These are phyloP conservation scores for Colletes collaris DNA, from an alignment of 2,888 invertebrate species.

Conservation along the genomic window DNA sequence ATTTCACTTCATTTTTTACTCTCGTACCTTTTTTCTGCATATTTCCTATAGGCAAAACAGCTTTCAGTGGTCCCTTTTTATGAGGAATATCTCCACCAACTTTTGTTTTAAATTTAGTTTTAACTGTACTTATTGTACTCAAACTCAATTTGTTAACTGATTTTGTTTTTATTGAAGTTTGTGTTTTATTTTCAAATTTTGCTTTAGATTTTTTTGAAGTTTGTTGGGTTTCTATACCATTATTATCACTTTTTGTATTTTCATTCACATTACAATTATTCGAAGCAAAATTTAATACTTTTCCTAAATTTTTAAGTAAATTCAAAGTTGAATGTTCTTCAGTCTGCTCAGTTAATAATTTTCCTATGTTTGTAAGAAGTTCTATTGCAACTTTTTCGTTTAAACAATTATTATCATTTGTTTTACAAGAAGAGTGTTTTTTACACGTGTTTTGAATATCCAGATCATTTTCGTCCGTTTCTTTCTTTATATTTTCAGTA, in stretches of 20 bases:
- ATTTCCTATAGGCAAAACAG: constrained; percentile 77
- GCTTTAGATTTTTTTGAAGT: constrained; percentile 33
- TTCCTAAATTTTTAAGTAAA: constrained; percentile 71
- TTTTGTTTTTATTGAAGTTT: constrained; percentile 17
- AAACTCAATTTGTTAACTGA: constrained; percentile 42
- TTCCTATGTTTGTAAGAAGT: constrained; percentile 70
- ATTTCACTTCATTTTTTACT: not conserved
- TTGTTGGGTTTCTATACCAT: constrained; percentile 26
- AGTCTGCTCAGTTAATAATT: constrained; percentile 68
- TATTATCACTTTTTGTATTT: constrained; percentile 5
- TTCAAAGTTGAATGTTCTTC: constrained; percentile 62
- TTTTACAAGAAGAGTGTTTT: not conserved
- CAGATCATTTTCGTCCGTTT: not conserved
- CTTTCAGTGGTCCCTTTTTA: constrained; percentile 80
- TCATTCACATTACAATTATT: constrained; percentile 43
- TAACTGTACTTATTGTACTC: constrained; percentile 57
- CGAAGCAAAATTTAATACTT: constrained; percentile 67
- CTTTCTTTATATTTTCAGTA: not conserved
- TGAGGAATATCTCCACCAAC: constrained; percentile 51
- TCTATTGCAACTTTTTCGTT: constrained; percentile 69
- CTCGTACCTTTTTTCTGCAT: constrained; percentile 76
- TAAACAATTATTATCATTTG: constrained; percentile 14
- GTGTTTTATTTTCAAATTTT: constrained; percentile 21
- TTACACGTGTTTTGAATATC: constrained; percentile 10
- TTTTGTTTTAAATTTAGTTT: constrained; percentile 74